A percentile compares a stretch with the other conserved stretches of the same genome.
phyloP scores from a whole-genome alignment of 1,140 invertebrate species.

The Eciton burchellii region DNA sequence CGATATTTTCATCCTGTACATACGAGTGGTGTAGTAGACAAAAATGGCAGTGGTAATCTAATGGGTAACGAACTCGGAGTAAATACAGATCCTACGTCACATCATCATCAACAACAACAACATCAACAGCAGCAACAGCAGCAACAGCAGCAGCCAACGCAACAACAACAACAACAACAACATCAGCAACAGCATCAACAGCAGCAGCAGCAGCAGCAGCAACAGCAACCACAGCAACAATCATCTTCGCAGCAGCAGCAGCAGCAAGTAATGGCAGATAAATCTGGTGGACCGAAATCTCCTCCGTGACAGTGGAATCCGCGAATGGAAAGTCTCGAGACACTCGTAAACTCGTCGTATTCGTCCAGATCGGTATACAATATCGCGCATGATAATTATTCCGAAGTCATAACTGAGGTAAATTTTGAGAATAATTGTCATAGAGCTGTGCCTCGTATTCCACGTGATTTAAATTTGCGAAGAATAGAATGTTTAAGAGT shows the following conservation, averaged over 20 bases:
- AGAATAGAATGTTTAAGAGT: constrained; percentile 74
- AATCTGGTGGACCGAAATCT: constrained; percentile 83
- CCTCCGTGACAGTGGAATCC: constrained; percentile 84
- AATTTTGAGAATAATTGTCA: constrained; percentile 61
- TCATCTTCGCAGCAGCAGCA: constrained; percentile 81
- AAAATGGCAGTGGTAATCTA: constrained; percentile 80
- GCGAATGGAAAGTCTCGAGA: constrained; percentile 70
- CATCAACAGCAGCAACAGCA: constrained; percentile 79
- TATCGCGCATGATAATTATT: constrained; percentile 61
- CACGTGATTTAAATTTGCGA: constrained; percentile 69
- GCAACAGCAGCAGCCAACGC: constrained; percentile 78
- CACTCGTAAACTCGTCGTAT: constrained; percentile 66
- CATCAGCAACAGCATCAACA: constrained; percentile 72
- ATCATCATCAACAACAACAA: constrained; percentile 80
- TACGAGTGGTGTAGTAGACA: constrained; percentile 83
- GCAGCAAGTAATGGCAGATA: constrained; percentile 84
- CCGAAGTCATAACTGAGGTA: constrained; percentile 27
- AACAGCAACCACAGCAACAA: constrained; percentile 70
- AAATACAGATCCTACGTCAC: constrained; percentile 78
- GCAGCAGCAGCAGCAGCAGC: constrained; percentile 73
- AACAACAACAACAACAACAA: constrained; percentile 74
- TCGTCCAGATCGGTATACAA: constrained; percentile 67
- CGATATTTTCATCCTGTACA: constrained; percentile 85
- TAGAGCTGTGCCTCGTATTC: constrained; percentile 67
- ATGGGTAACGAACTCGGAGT: constrained; percentile 81